These are phyloP conservation scores for Hyaena hyaena DNA, from an alignment of 2,113 vertebrate genomes.

Conservation along the genomic window DNA sequence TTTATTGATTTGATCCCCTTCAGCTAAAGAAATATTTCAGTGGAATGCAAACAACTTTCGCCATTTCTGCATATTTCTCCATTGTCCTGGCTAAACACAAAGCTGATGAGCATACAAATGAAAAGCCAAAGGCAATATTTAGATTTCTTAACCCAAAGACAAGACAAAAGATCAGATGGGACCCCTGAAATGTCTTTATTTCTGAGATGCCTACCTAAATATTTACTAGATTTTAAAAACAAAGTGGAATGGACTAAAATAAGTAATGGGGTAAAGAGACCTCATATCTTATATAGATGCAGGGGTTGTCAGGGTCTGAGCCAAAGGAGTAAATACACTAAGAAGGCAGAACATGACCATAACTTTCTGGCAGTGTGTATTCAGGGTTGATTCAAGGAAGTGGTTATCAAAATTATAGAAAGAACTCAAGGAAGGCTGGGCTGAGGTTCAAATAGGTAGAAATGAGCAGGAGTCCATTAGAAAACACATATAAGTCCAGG, in stretches of 20 bases:
- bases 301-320: background rate
- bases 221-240: conserved; percentile 23
- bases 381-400: background rate
- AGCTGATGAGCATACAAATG: conserved; percentile 78
- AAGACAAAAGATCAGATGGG: background rate
- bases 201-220: background rate
- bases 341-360: background rate
- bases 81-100: conserved; percentile 81
- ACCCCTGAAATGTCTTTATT: conserved; percentile 40
- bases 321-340: background rate
- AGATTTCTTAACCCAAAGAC: conserved; percentile 59
- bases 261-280: background rate
- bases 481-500: background rate
- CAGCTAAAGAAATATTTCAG: conserved; percentile 86
- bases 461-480: background rate
- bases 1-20: conserved; percentile 89
- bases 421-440: background rate
- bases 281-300: background rate
- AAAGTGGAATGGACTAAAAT: background rate
- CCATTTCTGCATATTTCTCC: conserved; percentile 83
- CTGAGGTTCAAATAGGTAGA: background rate
- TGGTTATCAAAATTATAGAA: background rate
- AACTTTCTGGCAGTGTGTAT: background rate
- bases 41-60: conserved; percentile 85
- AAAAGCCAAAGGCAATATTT: conserved; percentile 73